Evolutionary conservation across 2,797 vertebrate species (phyloP), one percentile per base, ranked within the genome.

Genomic region (Chelon auratus): DNA sequence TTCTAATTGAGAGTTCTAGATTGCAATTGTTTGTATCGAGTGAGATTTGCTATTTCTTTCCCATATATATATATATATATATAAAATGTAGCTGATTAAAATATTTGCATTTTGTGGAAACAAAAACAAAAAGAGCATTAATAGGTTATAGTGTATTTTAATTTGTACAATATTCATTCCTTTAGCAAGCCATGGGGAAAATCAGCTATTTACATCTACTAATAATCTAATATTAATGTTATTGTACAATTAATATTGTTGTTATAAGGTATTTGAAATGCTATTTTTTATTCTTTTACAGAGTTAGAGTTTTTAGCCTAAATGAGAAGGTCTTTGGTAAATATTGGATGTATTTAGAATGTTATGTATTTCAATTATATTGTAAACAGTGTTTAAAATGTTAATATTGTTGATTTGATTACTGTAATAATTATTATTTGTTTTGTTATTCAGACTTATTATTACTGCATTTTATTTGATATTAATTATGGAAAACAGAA

Each of bases 271-370:
- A 97, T 97, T 96, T 95, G 95, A 96, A 97, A 95, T 97, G 93
- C 95, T 97, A 97, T 97, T 99, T 97, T 94, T 97, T 97, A 96
- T 98, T 97, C 96, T 97, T 96, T 97, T 96, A 96, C 96, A 96
- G 96, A 96, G 86, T 97, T 98, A 97, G 97, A 97, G 96, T 95
- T 91, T 98, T 95, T 97, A 97, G 97, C 95, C 95, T 94, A 95
- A 96, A 94, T 95, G 75, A 93, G 87, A 90, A 91, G 90, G 90
- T 95, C 93, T 96, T 95, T 97, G 96, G 96, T 97, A 98, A 97
- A 98, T 98, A 98, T 96, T 97, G 91, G 90, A 96, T 97, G 96
- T 97, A 96, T 97, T 96, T 97, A 97, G 97, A 96, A 96, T 97
- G 94, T 95, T 96, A 96, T 96, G 95, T 92, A 95, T 95, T 95